Conservation (phyloP, 2,113 vertebrate species). For the Centropus unirufus region DNA sequence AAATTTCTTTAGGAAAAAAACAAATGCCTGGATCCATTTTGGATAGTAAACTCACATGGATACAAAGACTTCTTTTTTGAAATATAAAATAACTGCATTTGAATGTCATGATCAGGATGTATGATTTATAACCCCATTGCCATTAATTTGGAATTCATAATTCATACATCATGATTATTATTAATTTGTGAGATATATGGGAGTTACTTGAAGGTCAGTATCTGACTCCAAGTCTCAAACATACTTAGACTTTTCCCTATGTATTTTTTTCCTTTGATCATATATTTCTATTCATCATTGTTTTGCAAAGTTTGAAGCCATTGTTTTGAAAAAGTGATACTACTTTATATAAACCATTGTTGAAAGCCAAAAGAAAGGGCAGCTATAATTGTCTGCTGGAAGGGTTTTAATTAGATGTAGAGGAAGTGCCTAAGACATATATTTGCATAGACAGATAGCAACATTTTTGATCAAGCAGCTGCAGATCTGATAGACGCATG, state of each 20-base stretch:
- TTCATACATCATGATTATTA: conserved; percentile 64
- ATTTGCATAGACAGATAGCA: conserved; percentile 22
- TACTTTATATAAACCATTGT: conserved; percentile 38
- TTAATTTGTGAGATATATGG: conserved; percentile 66
- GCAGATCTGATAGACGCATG: background rate
- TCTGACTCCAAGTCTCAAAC: conserved; percentile 23
- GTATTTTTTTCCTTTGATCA: conserved; percentile 30
- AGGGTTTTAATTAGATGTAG: conserved; percentile 23
- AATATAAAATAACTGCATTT: conserved; percentile 55
- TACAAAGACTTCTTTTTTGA: conserved; percentile 23
- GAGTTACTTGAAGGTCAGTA: conserved; percentile 68
- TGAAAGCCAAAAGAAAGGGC: conserved; percentile 38
- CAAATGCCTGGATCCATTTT: background rate
- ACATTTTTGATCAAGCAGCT: conserved; percentile 15
- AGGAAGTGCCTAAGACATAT: conserved; percentile 23
- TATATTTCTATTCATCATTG: conserved; percentile 14
- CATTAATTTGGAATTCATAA: conserved; percentile 63
- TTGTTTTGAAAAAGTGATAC: conserved; percentile 48
- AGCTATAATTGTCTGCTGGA: conserved; percentile 30
- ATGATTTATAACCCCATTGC: conserved; percentile 65
- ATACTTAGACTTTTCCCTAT: background rate
- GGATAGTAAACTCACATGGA: background rate
- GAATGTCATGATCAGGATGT: conserved; percentile 54
- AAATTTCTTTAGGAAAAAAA: background rate
- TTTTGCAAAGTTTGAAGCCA: conserved; percentile 29